Conservation (phyloP, 1,140 invertebrate genomes). For the Aplysia californica region DNA sequence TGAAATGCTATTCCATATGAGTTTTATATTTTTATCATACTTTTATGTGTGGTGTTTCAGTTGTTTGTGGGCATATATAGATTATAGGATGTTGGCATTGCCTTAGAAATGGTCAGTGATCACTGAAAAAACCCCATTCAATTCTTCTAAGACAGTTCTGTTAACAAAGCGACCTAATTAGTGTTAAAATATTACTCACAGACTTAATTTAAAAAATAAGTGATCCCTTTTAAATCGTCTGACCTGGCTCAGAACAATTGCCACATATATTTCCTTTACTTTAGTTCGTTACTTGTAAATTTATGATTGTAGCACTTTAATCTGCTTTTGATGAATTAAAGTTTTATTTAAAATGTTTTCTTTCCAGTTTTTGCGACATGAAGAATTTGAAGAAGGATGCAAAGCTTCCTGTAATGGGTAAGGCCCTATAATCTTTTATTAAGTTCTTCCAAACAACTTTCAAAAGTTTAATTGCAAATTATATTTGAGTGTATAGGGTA, state of each 20-base stretch:
- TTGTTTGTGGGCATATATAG: too few relatives aligned
- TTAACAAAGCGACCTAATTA: too few relatives aligned
- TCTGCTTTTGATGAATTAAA: neutral
- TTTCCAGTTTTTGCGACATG: conserved; percentile 88
- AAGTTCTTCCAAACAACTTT: neutral
- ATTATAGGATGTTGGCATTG: too few relatives aligned
- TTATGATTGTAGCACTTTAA: neutral
- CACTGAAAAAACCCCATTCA: too few relatives aligned
- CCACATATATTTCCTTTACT: neutral
- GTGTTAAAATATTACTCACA: neutral
- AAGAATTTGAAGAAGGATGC: conserved; percentile 97
- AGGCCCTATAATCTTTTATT: conserved; percentile 48
- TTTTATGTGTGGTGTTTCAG: too few relatives aligned
- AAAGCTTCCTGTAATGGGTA: conserved; percentile 97
- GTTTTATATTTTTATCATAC: too few relatives aligned
- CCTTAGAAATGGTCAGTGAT: too few relatives aligned
- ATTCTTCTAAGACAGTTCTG: too few relatives aligned
- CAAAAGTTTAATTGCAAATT: neutral
- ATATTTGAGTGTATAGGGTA: neutral
- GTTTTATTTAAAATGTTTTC: neutral
- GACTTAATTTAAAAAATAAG: neutral
- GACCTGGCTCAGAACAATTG: neutral
- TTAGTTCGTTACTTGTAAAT: neutral
- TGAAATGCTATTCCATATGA: too few relatives aligned
- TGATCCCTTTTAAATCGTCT: too few relatives aligned